Percentiles rank a stretch among this genome's conserved stretches.
phyloP scores from a whole-genome alignment of 2,888 invertebrate genomes.

The Drosophila trichaetosa region DNA sequence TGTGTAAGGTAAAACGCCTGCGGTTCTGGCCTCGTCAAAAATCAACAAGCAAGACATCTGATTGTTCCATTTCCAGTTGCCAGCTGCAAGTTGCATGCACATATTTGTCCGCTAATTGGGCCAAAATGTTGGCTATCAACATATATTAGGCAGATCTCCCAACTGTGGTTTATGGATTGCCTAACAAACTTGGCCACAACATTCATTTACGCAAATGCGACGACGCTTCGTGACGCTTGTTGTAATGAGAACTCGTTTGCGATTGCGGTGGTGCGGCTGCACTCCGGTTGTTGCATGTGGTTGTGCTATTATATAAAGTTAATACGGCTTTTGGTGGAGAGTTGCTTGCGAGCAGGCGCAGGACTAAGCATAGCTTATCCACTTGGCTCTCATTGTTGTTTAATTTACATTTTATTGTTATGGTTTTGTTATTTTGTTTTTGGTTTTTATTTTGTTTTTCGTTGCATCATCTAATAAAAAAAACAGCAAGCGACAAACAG shows the following conservation, averaged over 20 bases:
- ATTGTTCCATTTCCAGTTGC: conserved; percentile 27
- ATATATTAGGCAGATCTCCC: conserved; percentile 35
- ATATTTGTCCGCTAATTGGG: conserved; percentile 60
- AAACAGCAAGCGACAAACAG: conserved; percentile 30
- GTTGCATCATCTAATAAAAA: conserved; percentile 29
- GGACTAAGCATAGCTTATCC: conserved; percentile 29
- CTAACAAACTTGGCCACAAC: conserved; percentile 32
- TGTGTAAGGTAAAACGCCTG: conserved; percentile 27
- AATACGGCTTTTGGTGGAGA: conserved; percentile 20
- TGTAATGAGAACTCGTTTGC: conserved; percentile 65
- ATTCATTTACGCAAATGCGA: conserved; percentile 58
- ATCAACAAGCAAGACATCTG: conserved; percentile 13
- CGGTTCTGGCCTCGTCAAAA: conserved; percentile 38
- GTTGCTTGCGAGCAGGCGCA: conserved; percentile 21
- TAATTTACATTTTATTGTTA: conserved; percentile 68
- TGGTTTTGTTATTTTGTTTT: conserved; percentile 21
- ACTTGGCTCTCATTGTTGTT: conserved; percentile 44
- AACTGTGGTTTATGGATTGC: conserved; percentile 31
- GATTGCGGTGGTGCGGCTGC: conserved; percentile 15
- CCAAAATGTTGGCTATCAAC: conserved; percentile 23
- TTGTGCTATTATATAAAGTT: conserved; percentile 61
- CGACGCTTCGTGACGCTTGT: conserved; percentile 15
- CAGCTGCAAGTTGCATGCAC: conserved; percentile 9
- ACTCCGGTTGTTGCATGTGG: conserved; percentile 9
- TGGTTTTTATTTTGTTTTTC: conserved; percentile 13